These are phyloP conservation scores for Gallinago media DNA, from an alignment of 2,113 vertebrate genomes.

Conservation along the genomic window DNA sequence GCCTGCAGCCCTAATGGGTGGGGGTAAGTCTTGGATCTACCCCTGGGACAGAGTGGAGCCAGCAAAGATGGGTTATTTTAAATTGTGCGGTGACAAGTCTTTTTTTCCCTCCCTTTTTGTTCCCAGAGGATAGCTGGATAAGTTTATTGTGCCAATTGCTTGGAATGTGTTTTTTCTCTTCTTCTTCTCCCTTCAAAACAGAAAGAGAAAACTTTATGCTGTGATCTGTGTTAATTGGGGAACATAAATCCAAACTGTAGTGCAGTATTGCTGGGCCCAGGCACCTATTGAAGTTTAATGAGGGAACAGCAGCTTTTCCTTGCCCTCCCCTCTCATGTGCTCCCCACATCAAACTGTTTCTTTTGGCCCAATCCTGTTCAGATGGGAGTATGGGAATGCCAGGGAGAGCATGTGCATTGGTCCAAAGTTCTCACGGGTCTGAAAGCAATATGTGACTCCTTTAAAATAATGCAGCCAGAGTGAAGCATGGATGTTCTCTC, in stretches of 20 bases:
- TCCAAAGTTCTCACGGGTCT: not conserved
- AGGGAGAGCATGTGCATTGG: not conserved
- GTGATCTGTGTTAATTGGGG: slow-evolving; percentile 31
- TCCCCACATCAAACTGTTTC: not conserved
- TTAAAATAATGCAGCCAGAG: not conserved
- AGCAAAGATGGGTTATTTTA: slow-evolving; percentile 41
- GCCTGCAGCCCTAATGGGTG: not conserved
- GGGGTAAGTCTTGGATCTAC: slow-evolving; percentile 35
- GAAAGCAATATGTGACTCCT: not conserved
- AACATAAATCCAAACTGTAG: slow-evolving; percentile 28
- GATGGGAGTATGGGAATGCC: not conserved
- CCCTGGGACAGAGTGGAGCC: slow-evolving; percentile 52
- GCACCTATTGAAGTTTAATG: not conserved
- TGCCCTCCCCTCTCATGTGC: not conserved
- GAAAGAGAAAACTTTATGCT: slow-evolving; percentile 26
- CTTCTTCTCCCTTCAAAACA: slow-evolving; percentile 10
- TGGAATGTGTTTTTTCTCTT: slow-evolving; percentile 34
- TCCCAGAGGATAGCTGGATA: slow-evolving; percentile 5
- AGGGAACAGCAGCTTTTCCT: not conserved
- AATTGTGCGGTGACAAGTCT: slow-evolving; percentile 28
- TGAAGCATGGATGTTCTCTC: not conserved
- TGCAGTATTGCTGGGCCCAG: not conserved
- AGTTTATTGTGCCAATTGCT: not conserved
- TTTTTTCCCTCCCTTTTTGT: not conserved
- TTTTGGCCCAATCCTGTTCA: not conserved